Percentiles rank a stretch among this genome's conserved stretches.
Evolutionary conservation across 1,140 invertebrate species (phyloP).

Genomic region (Camponotus floridanus): DNA sequence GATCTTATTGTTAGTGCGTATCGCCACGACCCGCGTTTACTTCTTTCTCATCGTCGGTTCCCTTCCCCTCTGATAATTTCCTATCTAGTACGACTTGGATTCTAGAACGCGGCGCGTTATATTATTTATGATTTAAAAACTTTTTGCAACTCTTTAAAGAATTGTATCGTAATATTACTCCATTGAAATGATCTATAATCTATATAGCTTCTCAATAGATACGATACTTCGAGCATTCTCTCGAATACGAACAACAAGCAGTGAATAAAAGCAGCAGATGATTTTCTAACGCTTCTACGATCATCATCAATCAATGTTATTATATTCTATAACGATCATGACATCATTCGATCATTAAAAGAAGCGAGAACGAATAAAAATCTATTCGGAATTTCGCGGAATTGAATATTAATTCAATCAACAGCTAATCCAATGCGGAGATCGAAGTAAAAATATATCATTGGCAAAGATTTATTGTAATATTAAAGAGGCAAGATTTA

Average conservation of each 20-base stretch:
- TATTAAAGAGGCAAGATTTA: too few species aligned
- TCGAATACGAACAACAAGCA: background rate
- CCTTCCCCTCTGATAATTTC: slow-evolving; percentile 6
- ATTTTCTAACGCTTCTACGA: background rate
- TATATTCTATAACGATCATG: slow-evolving; percentile 18
- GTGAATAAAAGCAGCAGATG: background rate
- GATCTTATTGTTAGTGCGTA: slow-evolving; percentile 61
- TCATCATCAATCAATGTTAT: background rate
- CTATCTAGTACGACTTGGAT: slow-evolving; percentile 4
- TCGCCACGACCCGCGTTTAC: slow-evolving; percentile 50
- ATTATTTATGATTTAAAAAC: slow-evolving; percentile 27
- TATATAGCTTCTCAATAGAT: background rate
- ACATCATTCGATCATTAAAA: slow-evolving; percentile 5
- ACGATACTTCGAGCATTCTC: background rate
- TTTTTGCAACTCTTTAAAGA: background rate
- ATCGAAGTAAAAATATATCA: slow-evolving; percentile 19
- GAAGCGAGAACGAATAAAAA: background rate
- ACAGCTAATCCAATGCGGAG: background rate
- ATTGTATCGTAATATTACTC: background rate
- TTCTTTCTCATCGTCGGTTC: background rate
- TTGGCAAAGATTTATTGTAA: background rate
- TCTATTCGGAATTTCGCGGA: slow-evolving; percentile 22
- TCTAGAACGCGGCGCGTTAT: slow-evolving; percentile 7
- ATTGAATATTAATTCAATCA: slow-evolving; percentile 16
- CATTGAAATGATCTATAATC: background rate